Evolutionary conservation across 2,797 vertebrate genomes (phyloP).

Genomic region (Telmatherina bonti): DNA sequence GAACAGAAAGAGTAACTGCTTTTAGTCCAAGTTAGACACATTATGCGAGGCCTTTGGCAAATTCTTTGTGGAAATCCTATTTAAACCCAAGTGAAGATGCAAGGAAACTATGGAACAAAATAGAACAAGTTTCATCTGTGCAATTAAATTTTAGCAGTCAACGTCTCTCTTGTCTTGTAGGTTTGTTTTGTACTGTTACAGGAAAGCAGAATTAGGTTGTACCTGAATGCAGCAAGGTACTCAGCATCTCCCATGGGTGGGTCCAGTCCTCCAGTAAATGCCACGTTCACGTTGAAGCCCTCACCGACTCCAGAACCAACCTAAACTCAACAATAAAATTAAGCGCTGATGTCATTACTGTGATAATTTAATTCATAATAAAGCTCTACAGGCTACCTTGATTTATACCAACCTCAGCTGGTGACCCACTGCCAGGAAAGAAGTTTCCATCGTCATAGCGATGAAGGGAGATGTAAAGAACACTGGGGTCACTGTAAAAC

Average conservation of each 20-base stretch:
- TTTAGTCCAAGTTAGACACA: background rate
- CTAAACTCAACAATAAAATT: constrained; percentile 69
- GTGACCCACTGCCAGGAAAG: constrained; percentile 94
- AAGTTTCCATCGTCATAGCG: constrained; percentile 95
- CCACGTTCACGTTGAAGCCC: constrained; percentile 95
- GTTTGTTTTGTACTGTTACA: constrained; percentile 7
- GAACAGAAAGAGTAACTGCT: background rate
- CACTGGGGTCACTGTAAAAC: constrained; percentile 92
- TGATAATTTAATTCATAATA: background rate
- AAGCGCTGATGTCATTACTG: background rate
- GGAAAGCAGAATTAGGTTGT: constrained; percentile 9
- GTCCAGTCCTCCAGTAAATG: constrained; percentile 95
- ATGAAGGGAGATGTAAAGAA: constrained; percentile 96
- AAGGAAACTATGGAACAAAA: too few species aligned
- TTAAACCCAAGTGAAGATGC: too few species aligned
- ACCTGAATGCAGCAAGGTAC: constrained; percentile 97
- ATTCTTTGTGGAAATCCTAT: background rate
- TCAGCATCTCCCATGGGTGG: constrained; percentile 96
- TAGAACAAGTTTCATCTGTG: too few species aligned
- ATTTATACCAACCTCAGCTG: constrained; percentile 85
- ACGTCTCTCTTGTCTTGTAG: background rate
- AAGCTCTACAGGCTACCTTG: too few species aligned
- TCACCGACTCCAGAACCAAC: constrained; percentile 90
- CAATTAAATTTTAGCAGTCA: background rate
- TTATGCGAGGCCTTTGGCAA: background rate